Evolutionary conservation across 2,797 vertebrate species (phyloP), one percentile per base, ranked within the genome.

Genomic region (Tauraco hartlaubi): DNA sequence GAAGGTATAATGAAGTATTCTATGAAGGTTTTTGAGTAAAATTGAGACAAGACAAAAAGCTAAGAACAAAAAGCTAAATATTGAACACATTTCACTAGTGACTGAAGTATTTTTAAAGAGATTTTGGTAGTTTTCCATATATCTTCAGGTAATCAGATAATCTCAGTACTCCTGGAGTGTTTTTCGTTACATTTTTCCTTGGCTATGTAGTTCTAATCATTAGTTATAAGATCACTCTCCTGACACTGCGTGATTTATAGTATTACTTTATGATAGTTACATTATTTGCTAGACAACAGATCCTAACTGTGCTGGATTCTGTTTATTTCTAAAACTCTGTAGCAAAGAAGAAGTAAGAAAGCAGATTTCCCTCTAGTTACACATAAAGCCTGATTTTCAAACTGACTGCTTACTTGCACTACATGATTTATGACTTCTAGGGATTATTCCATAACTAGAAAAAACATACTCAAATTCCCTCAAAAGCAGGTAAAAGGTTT

Each of bases 171-270:
- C 44, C 37, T 79, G 41, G 56, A 88, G n/a, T 63, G 14, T 23
- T 82, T 68, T 94, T 76, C 77, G 64, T 77, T 83, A 48, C 16
- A 83, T 91, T 80, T 95, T 93, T 77, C 7, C 22, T 63, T 67
- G 39, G 46, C 43, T 86, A 51, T 68, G 43, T 81, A 75, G 23
- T 39, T 87, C 25, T 75, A 81, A 86, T 62, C 7, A 41, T 66
- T 89, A 55, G 5, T 43, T 87, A 52, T 7, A 81, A 28, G 19
- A 73, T 69, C 23, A 33, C 19, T 85, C 8, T 92, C 17, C 28
- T 85, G 55, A 75, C 48, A 76, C 18, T 39, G 4, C 2, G 7
- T 81, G 62, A 87, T 85, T 87, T 79, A 82, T 39, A 73, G 19
- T 69, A 48, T 17, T 48, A 35, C 54, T 85, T 94, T 82, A 56